Percentiles rank a stretch among this genome's conserved stretches.
These are phyloP conservation scores for Tethea ocularis DNA, from an alignment of 2,888 invertebrate species.

Conservation along the genomic window DNA sequence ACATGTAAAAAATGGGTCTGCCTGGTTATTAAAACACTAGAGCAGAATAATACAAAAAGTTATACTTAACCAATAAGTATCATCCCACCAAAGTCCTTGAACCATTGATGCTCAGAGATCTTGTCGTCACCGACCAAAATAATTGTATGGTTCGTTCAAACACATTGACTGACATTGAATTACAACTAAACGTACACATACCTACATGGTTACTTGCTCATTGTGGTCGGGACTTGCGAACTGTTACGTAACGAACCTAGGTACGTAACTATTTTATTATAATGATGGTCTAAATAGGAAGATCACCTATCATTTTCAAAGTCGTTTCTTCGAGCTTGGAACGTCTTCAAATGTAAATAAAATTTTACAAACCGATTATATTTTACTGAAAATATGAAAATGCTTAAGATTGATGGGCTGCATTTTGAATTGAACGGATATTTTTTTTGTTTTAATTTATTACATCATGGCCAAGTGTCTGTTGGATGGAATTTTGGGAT, in stretches of 20 bases:
- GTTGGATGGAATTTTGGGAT: too few species aligned
- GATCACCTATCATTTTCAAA: too few species aligned
- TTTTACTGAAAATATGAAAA: too few species aligned
- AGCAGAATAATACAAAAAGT: not conserved
- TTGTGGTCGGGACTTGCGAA: not conserved
- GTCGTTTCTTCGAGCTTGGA: not conserved
- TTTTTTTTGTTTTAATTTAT: too few species aligned
- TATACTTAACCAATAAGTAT: not conserved
- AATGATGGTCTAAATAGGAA: not conserved
- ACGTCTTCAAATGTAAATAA: too few species aligned
- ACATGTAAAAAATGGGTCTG: too few species aligned
- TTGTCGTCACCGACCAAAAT: slow-evolving; percentile 4
- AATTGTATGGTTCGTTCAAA: slow-evolving; percentile 2
- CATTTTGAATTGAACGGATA: too few species aligned
- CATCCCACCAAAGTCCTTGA: not conserved
- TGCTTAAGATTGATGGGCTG: too few species aligned
- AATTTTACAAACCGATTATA: too few species aligned
- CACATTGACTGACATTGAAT: slow-evolving; percentile 2
- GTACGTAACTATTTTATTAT: not conserved
- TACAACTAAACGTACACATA: not conserved
- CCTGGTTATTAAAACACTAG: too few species aligned
- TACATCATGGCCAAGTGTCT: too few species aligned
- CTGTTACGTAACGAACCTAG: too few species aligned
- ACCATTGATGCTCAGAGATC: slow-evolving; percentile 2
- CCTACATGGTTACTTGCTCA: not conserved